Evolutionary conservation across 2,113 vertebrate species (phyloP).

Genomic region (Acrocephalus arundinaceus): DNA sequence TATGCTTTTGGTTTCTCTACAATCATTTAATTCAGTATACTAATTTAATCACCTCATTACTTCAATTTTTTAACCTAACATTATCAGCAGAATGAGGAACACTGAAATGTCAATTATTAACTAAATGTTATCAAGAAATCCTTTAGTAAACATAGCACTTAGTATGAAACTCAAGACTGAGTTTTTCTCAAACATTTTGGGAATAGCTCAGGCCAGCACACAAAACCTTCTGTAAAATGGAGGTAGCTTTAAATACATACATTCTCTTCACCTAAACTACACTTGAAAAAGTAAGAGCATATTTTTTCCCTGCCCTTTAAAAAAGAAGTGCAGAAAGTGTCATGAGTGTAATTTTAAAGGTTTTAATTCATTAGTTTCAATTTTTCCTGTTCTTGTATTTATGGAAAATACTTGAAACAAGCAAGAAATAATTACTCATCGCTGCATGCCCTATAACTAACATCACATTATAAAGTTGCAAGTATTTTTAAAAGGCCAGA

Average conservation of each 20-base stretch:
- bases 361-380: neutral
- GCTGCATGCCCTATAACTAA: neutral
- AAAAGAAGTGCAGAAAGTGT: neutral
- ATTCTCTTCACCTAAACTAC: neutral
- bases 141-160: neutral
- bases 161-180: neutral
- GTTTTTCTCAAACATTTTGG: neutral
- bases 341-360: neutral
- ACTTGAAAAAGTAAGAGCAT: neutral
- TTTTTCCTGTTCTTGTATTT: neutral
- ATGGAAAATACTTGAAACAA: neutral
- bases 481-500: neutral
- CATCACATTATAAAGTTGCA: neutral
- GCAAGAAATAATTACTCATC: neutral
- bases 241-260: neutral
- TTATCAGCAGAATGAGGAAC: neutral
- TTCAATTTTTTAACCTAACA: neutral
- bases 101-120: constrained; percentile 5
- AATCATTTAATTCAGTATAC: neutral
- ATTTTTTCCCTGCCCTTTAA: neutral
- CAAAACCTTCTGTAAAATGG: neutral
- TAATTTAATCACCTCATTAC: neutral
- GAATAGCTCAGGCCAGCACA: neutral
- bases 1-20: neutral
- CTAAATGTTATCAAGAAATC: neutral